phyloP scores from a whole-genome alignment of 2,888 invertebrate species.

The Cephus spinipes region DNA sequence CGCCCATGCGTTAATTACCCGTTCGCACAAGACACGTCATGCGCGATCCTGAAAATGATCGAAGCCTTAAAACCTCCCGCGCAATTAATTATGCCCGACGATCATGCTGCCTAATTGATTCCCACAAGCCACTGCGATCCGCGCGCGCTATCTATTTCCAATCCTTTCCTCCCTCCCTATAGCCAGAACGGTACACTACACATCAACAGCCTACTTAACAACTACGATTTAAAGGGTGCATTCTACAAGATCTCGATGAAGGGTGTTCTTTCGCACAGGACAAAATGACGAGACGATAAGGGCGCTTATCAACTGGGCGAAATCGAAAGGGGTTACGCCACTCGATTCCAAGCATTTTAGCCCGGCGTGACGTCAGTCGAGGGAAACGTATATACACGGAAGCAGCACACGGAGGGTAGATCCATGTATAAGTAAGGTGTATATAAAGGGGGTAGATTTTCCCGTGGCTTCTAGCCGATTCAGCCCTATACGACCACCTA shows the following conservation, averaged over 20 bases:
- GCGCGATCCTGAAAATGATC: background rate
- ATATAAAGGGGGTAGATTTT: background rate
- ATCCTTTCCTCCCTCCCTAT: background rate
- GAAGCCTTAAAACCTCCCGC: background rate
- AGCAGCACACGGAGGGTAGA: background rate
- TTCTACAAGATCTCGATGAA: background rate
- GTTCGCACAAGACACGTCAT: background rate
- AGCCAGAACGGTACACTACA: background rate
- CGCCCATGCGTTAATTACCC: background rate
- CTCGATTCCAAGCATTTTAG: conserved; percentile 42
- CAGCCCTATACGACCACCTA: no score
- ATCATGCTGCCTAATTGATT: background rate
- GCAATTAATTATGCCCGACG: background rate
- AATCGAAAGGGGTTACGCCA: conserved; percentile 8
- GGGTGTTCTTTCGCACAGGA: background rate
- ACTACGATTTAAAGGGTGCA: background rate
- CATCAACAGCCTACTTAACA: background rate
- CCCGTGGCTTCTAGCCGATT: background rate
- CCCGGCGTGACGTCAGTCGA: background rate
- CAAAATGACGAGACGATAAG: background rate
- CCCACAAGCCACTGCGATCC: background rate
- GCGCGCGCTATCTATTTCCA: background rate
- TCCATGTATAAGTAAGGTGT: background rate
- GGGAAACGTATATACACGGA: background rate
- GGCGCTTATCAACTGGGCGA: background rate